These are phyloP conservation scores for Aurelia aurita complex sp. Pacific DNA, from an alignment of 30 jellyfish, hydroid and myxozoan genomes.

Conservation along the genomic window DNA sequence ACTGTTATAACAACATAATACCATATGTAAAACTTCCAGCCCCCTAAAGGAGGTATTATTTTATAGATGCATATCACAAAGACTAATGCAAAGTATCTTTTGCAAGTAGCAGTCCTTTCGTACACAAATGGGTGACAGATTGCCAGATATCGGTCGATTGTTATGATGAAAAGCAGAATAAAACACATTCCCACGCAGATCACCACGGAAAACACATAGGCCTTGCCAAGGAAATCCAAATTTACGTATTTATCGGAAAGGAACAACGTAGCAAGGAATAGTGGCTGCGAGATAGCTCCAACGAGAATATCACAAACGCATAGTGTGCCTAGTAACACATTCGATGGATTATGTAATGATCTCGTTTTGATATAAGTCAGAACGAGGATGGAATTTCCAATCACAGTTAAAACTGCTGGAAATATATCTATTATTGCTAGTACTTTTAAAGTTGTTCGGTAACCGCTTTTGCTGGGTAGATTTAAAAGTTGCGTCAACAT, in stretches of 20 bases:
- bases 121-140: conserved; percentile 33
- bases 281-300: conserved; percentile 18
- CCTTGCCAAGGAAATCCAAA: neutral
- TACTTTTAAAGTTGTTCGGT: neutral
- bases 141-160: conserved; percentile 24
- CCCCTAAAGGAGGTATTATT: conserved; percentile 7
- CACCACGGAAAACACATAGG: neutral
- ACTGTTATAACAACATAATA: conserved; percentile 10
- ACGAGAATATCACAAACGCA: conserved; percentile 36
- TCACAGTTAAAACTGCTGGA: conserved; percentile 14
- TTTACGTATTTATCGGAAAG: neutral
- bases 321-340: conserved; percentile 7
- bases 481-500: neutral
- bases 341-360: conserved; percentile 19
- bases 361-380: neutral
- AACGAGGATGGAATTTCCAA: conserved; percentile 9
- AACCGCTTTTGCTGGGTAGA: neutral
- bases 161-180: conserved; percentile 13
- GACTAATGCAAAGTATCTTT: neutral
- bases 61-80: conserved; percentile 24
- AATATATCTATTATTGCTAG: conserved; percentile 1
- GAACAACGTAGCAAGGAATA: neutral
- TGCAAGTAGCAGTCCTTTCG: conserved; percentile 6
- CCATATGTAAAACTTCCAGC: neutral
- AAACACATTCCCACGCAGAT: conserved; percentile 37